Evolutionary conservation across 2,888 invertebrate genomes (phyloP).

Genomic region (Dryococelus australis): DNA sequence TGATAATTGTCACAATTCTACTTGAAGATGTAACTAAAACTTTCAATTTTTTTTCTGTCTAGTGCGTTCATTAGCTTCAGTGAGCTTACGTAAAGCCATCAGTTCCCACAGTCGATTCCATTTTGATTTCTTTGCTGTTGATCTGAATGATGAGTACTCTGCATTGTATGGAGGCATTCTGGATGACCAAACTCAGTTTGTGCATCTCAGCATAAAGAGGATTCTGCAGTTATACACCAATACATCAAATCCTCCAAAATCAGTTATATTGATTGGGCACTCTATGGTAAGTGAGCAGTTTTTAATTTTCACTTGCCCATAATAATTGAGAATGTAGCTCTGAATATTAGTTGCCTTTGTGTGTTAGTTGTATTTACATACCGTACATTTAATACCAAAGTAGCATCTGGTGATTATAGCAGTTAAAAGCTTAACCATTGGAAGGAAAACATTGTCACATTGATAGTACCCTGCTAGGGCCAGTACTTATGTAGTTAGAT

Average conservation of each 20-base stretch:
- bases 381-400: no score
- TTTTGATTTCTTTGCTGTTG: constrained; percentile 92
- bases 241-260: constrained; percentile 61
- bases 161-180: constrained; percentile 87
- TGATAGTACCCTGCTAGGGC: no score
- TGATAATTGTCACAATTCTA: no score
- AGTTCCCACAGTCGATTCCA: constrained; percentile 73
- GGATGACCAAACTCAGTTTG: constrained; percentile 76
- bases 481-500: no score
- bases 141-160: constrained; percentile 89
- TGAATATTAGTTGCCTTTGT: background rate
- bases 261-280: constrained; percentile 89
- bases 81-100: constrained; percentile 84
- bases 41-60: constrained; percentile 49
- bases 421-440: no score
- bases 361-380: background rate
- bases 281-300: constrained; percentile 77
- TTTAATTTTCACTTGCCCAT: background rate
- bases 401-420: no score
- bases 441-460: no score
- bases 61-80: constrained; percentile 91
- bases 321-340: background rate
- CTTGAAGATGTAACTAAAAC: no score
- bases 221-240: constrained; percentile 78
- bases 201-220: constrained; percentile 71